These are phyloP conservation scores for Drosophila kambysellisi DNA, from an alignment of 2,888 invertebrate species.

Conservation along the genomic window DNA sequence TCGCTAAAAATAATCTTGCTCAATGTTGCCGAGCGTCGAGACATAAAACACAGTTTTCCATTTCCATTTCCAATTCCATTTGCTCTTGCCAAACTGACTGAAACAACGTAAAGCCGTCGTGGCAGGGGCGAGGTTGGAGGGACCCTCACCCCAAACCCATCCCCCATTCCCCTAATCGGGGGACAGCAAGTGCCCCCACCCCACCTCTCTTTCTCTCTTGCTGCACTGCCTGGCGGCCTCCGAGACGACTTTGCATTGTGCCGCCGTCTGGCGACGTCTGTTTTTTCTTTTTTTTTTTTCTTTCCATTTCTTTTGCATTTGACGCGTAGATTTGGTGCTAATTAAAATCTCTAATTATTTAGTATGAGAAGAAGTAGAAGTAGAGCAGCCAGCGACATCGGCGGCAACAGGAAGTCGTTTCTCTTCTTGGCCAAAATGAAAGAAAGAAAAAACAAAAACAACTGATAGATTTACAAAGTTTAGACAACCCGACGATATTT, in stretches of 20 bases:
- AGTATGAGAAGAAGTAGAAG: constrained; percentile 26
- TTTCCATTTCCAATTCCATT: constrained; percentile 37
- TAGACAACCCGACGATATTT: background rate
- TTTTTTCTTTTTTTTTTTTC: background rate
- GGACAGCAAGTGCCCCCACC: constrained; percentile 29
- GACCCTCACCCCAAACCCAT: background rate
- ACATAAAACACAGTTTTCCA: constrained; percentile 45
- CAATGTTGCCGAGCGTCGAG: constrained; percentile 45
- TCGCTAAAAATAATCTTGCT: constrained; percentile 53
- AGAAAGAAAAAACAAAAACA: background rate
- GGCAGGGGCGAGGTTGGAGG: background rate
- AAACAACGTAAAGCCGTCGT: background rate
- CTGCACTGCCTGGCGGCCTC: constrained; percentile 24
- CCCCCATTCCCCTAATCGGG: constrained; percentile 13
- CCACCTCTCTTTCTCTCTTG: background rate
- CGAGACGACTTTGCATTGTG: constrained; percentile 43
- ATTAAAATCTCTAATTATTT: constrained; percentile 51
- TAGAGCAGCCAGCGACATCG: constrained; percentile 8
- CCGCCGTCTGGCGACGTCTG: constrained; percentile 38
- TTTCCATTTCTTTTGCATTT: constrained; percentile 40
- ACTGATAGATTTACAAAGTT: background rate
- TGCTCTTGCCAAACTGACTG: no score
- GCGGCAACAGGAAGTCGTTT: constrained; percentile 49
- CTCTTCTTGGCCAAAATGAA: constrained; percentile 14
- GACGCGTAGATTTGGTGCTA: constrained; percentile 55